phyloP scores from a whole-genome alignment of 2,888 invertebrate genomes.

The Polyommatus iphigenia region DNA sequence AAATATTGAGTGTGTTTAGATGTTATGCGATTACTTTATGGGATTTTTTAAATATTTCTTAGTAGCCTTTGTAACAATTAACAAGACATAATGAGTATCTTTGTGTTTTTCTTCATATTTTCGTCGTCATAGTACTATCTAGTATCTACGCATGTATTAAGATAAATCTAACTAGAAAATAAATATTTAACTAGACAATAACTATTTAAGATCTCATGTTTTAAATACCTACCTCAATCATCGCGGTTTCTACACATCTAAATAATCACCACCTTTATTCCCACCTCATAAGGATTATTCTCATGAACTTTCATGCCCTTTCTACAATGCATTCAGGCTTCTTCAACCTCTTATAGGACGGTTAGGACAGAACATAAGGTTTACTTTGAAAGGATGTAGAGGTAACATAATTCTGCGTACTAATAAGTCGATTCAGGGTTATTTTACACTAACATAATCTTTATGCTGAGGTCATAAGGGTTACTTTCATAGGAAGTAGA shows the following conservation, averaged over 20 bases:
- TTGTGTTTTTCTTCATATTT: no score
- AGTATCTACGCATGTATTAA: no score
- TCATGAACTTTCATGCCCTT: background rate
- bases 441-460: background rate
- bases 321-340: background rate
- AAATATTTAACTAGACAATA: background rate
- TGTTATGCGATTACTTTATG: no score
- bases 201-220: background rate
- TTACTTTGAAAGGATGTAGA: background rate
- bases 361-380: background rate
- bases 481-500: background rate
- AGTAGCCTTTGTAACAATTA: no score
- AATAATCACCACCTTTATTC: background rate
- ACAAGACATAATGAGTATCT: no score
- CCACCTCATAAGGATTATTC: background rate
- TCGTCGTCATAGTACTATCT: no score
- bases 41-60: no score
- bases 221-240: background rate
- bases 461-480: background rate
- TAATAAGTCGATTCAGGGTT: background rate
- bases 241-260: background rate
- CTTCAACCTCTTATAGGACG: background rate
- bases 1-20: no score
- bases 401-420: background rate
- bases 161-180: no score